Base-by-base conservation (phyloP, 2,113 vertebrate species). In the Synodontis membranacea region DNA sequence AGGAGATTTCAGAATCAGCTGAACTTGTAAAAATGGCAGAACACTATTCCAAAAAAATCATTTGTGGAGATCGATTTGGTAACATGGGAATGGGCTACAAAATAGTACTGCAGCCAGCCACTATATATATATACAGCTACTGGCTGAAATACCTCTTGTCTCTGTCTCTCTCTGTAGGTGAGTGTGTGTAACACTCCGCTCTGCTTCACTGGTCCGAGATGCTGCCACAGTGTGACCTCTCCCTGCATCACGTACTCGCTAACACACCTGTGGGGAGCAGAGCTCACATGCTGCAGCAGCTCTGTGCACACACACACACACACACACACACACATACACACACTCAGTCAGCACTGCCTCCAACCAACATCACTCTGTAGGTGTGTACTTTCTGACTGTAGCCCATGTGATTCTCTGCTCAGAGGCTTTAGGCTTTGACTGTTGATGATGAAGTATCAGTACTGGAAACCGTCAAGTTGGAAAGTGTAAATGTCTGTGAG, bases 141-240 rank as follows among this genome's bases (percentile, higher is more conserved):
- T 72, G 21, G 34, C 31, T 17, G 15, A 68, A 66, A 66, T 17
- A 96, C 96, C 95, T 96, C 96, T 86, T 96, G 96, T 90, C 93
- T 91, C 79, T 94, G 94, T 81, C 90, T 90, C 88, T 96, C 93
- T 34, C 92, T 92, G 31, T 93, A 78, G 86, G 89, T 92, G 78
- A 96, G 92, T 2, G 86, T 88, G 31, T 91, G 90, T 86, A 96
- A 92, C 23, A 96, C 87, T 28, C 95, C 94, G 0, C 95, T 96
- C 54, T 91, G 91, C 34, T 86, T 90, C 54, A 96, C 96, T 0
- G 89, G 88, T 0, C 92, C 92, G 19, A 96, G 92, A 19, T 96
- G 93, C 90, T 96, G 95, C 96, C 96, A 96, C 58, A 96, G 89
- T 0, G 92, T 93, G 86, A 92, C 94, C 14, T 93, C 92, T 48